Evolutionary conservation across 2,888 invertebrate genomes (phyloP), one percentile per base, ranked within the genome.

Genomic region (Euzophera pinguis): DNA sequence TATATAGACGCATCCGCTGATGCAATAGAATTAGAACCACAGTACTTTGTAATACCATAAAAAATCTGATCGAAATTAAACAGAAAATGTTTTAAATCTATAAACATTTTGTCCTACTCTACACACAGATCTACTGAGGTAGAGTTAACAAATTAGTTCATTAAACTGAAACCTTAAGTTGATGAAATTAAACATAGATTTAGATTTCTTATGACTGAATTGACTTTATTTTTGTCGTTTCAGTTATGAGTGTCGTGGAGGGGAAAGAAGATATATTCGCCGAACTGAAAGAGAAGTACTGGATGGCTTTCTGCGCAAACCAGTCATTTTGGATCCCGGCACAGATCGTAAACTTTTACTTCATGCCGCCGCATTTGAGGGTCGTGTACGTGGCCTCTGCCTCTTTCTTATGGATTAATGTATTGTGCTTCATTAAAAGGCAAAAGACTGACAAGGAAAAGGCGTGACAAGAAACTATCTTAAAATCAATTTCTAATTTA

Each of bases 271-370:
- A 96, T 69, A 71, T 95, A 1, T 92, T 95, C 45, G 91, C 91
- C 59, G 97, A 97, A 75, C 92, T 94, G 22, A 91, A 85, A 61
- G 85, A 91, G 37, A 97, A 97, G 78, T 94, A 95, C 61, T 64
- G 92, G 58, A 93, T 92, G 54, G 95, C 96, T 0, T 94, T 93
- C 69, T 58, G 93, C 75, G 93, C 94, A 0, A 96, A 96, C 59
- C 96, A 96, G 68, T 80, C 92, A 50, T 97, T 96, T 78, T 97
- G 97, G 97, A 75, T 97, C 37, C 97, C 97, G 0, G 94, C 93
- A 0, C 96, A 96, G 80, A 91, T 93, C 0, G 73, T 96, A 29
- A 97, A 97, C 80, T 97, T 97, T 79, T 75, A 91, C 42, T 78
- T 95, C 50, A 77, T 97, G 48, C 94, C 96, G 0, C 92, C 96